Conservation (phyloP, 1,140 invertebrate genomes). For the Branchinecta lynchi region DNA sequence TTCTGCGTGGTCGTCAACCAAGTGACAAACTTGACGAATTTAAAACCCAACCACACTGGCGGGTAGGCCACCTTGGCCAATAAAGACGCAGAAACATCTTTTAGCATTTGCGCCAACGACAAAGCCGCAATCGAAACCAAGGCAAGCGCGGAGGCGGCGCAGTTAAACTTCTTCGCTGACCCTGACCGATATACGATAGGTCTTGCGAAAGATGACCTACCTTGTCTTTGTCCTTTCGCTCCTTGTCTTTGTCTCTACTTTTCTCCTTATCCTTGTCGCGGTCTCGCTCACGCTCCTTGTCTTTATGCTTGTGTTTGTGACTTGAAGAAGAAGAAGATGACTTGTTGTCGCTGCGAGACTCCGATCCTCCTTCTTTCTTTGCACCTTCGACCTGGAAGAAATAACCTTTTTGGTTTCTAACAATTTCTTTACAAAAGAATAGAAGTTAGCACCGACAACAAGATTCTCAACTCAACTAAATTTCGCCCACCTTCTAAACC, state of each 20-base stretch:
- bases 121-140: neutral
- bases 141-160: neutral
- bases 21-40: neutral
- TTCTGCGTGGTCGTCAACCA: too few species aligned
- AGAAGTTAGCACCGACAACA: too few species aligned
- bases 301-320: neutral
- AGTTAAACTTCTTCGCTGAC: neutral
- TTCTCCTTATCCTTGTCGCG: neutral
- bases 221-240: neutral
- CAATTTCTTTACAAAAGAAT: too few species aligned
- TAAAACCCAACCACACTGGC: neutral
- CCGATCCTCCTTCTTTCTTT: neutral
- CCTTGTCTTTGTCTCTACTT: neutral
- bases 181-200: too few species aligned
- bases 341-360: neutral
- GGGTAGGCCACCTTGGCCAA: neutral
- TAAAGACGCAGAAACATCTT: neutral
- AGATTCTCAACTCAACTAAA: too few species aligned
- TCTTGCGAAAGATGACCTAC: neutral
- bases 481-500: too few species aligned
- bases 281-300: constrained; percentile 2
- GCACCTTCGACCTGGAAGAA: neutral
- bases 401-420: too few species aligned
- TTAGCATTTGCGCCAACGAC: neutral
- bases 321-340: neutral